Evolutionary conservation across 2,797 vertebrate species (phyloP).

Genomic region (Myotis myotis): DNA sequence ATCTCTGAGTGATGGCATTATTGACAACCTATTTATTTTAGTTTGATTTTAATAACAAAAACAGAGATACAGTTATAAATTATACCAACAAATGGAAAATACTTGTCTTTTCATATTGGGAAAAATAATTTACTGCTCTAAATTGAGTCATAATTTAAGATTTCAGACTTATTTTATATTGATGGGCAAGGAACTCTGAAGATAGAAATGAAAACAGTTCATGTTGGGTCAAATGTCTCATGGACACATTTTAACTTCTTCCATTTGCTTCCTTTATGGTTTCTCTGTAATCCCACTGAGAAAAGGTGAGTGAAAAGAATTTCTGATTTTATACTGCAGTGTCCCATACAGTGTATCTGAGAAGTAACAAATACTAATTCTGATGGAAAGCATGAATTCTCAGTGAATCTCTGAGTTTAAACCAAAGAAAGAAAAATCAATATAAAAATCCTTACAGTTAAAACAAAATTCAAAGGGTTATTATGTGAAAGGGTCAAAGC

Average conservation of each 20-base stretch:
- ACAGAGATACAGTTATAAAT: not conserved
- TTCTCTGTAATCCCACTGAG: constrained; percentile 34
- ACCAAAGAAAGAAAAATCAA: not conserved
- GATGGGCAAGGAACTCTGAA: not conserved
- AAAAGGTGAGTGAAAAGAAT: not conserved
- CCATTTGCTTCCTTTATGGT: constrained; percentile 25
- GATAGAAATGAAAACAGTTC: constrained; percentile 31
- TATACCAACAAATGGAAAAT: not conserved
- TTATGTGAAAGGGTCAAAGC: not conserved
- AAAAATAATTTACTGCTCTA: constrained; percentile 27
- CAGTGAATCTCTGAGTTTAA: not conserved
- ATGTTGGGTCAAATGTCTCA: constrained; percentile 43
- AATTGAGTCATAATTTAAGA: not conserved
- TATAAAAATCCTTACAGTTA: not conserved
- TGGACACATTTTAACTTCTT: constrained; percentile 22
- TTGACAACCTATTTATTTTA: not conserved
- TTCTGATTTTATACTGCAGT: not conserved
- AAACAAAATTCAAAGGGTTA: constrained; percentile 21
- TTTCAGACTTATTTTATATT: constrained; percentile 50
- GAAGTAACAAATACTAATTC: not conserved
- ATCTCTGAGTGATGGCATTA: not conserved
- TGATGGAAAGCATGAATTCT: not conserved
- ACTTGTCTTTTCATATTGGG: not conserved
- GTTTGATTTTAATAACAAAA: constrained; percentile 28
- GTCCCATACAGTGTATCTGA: not conserved